phyloP scores from a whole-genome alignment of 2,113 vertebrate species.

The Lophotis ruficrista region DNA sequence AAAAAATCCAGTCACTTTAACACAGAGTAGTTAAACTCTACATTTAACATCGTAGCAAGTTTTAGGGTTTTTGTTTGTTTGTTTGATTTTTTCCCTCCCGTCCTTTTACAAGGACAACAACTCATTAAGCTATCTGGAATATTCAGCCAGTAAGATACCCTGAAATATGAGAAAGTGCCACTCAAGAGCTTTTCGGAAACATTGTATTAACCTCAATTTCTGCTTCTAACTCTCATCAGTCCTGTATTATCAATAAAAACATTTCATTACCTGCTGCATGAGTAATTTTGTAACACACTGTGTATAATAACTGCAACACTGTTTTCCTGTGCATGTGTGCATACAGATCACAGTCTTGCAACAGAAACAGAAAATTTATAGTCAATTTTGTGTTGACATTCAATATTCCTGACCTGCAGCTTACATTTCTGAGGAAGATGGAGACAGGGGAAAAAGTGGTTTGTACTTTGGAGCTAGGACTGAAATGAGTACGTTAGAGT shows the following conservation, averaged over 20 bases:
- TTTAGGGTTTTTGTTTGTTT: not conserved
- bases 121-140: not conserved
- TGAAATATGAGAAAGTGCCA: not conserved
- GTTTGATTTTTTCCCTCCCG: too few species aligned
- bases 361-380: not conserved
- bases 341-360: not conserved
- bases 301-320: not conserved
- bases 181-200: not conserved
- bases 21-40: not conserved
- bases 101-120: not conserved
- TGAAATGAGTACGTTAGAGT: not conserved
- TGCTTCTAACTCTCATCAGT: not conserved
- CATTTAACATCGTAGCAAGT: not conserved
- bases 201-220: not conserved
- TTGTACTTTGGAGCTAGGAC: not conserved
- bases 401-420: not conserved
- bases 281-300: not conserved
- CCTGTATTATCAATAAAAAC: not conserved
- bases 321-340: not conserved
- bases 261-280: not conserved
- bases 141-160: not conserved
- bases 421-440: not conserved
- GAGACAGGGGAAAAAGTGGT: not conserved
- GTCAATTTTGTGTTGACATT: not conserved
- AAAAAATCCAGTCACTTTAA: not conserved